Percentiles rank a stretch among this genome's conserved stretches.
Evolutionary conservation across 1,140 invertebrate genomes (phyloP).

Genomic region (Halictus rubicundus): DNA sequence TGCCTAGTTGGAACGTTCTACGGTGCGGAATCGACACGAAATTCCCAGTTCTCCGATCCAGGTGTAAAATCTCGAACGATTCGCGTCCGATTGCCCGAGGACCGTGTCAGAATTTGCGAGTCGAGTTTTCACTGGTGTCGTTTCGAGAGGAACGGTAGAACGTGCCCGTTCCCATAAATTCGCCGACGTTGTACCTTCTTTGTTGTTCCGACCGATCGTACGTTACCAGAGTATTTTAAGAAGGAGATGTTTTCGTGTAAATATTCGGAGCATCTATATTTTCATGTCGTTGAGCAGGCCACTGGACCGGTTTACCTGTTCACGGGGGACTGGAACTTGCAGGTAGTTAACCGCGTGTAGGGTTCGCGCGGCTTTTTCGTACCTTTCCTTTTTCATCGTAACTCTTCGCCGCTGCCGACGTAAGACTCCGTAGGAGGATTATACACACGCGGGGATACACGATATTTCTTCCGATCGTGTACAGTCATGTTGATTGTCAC

Average conservation of each 20-base stretch:
- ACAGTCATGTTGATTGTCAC: neutral
- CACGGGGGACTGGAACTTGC: slow-evolving; percentile 59
- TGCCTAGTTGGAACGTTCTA: no score
- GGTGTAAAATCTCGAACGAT: no score
- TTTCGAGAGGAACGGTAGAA: no score
- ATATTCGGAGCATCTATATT: slow-evolving; percentile 55
- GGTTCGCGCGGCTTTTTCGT: slow-evolving; percentile 43
- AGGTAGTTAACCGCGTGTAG: slow-evolving; percentile 57
- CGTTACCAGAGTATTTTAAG: neutral
- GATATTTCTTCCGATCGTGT: slow-evolving; percentile 22
- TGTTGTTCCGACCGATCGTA: neutral
- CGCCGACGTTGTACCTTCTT: neutral
- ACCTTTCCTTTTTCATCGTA: slow-evolving; percentile 43
- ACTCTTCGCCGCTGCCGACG: slow-evolving; percentile 54
- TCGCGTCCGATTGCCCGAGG: no score
- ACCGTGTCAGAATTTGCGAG: no score
- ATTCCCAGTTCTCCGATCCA: no score
- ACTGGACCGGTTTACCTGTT: slow-evolving; percentile 61
- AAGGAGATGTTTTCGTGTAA: slow-evolving; percentile 24
- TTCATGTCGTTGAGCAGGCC: slow-evolving; percentile 32
- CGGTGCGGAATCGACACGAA: no score
- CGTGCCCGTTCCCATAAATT: neutral
- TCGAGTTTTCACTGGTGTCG: no score
- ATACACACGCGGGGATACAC: neutral
- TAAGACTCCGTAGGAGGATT: slow-evolving; percentile 39